Percentiles rank a stretch among this genome's conserved stretches.
These are phyloP conservation scores for Listronotus oregonensis DNA, from an alignment of 1,140 invertebrate species.

Conservation along the genomic window DNA sequence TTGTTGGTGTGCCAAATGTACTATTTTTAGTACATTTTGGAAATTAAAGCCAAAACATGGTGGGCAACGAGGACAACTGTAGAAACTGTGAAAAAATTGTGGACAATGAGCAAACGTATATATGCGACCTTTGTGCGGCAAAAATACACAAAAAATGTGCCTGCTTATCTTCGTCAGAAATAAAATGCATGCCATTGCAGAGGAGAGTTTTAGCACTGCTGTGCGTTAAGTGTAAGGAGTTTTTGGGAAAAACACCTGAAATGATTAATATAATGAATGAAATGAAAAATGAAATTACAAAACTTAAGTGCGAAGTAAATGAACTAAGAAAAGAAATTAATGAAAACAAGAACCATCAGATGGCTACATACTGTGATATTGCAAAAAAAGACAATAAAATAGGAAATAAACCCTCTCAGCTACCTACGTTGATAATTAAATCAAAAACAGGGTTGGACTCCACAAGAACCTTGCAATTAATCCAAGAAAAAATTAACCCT, in stretches of 20 bases:
- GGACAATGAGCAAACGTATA: neutral
- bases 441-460: neutral
- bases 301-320: neutral
- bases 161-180: neutral
- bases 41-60: too few relatives aligned
- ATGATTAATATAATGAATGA: neutral
- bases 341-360: neutral
- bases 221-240: neutral
- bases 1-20: too few relatives aligned
- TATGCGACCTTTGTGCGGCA: neutral
- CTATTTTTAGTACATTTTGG: too few relatives aligned
- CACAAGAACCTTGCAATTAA: neutral
- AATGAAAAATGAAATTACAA: neutral
- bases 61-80: too few relatives aligned
- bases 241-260: neutral
- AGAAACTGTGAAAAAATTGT: too few relatives aligned
- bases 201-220: neutral
- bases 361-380: neutral
- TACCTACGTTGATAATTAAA: neutral
- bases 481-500: neutral
- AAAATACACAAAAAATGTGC: slow-evolving; percentile 2
- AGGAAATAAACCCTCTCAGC: neutral
- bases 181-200: neutral
- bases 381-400: neutral
- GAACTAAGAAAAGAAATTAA: neutral